These are phyloP conservation scores for Agrochola lychnidis DNA, from an alignment of 2,888 invertebrate species.

Conservation along the genomic window DNA sequence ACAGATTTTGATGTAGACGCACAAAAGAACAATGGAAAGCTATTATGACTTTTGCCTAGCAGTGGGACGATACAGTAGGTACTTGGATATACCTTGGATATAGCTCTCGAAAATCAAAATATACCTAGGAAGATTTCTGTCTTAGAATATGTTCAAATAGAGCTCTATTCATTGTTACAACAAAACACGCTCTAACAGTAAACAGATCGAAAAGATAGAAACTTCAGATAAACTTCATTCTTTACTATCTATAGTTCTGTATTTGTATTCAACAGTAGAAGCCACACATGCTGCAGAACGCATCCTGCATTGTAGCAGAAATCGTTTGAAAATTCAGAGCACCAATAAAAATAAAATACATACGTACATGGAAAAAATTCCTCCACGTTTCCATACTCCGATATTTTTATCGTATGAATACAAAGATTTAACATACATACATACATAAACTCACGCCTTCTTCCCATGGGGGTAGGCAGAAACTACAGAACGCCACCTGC, in stretches of 20 bases:
- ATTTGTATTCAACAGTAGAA: conserved; percentile 2
- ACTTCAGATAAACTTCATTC: not conserved
- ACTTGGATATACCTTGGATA: not conserved
- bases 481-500: no score
- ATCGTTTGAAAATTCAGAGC: not conserved
- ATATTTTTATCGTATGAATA: conserved; percentile 42
- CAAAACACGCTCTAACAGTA: not conserved
- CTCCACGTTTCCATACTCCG: not conserved
- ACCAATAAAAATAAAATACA: conserved; percentile 15
- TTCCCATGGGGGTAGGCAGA: no score
- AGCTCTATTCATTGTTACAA: not conserved
- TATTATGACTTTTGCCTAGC: no score
- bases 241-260: not conserved
- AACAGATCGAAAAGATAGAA: not conserved
- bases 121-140: not conserved
- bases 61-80: not conserved
- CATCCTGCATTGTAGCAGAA: not conserved
- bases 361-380: conserved; percentile 7
- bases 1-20: no score
- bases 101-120: not conserved
- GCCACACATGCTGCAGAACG: not conserved
- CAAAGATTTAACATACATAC: conserved; percentile 1
- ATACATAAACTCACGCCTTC: no score
- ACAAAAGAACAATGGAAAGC: no score
- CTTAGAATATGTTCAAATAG: not conserved